Conservation (phyloP, 2,888 invertebrate genomes). For the Stegophylla sp. region DNA sequence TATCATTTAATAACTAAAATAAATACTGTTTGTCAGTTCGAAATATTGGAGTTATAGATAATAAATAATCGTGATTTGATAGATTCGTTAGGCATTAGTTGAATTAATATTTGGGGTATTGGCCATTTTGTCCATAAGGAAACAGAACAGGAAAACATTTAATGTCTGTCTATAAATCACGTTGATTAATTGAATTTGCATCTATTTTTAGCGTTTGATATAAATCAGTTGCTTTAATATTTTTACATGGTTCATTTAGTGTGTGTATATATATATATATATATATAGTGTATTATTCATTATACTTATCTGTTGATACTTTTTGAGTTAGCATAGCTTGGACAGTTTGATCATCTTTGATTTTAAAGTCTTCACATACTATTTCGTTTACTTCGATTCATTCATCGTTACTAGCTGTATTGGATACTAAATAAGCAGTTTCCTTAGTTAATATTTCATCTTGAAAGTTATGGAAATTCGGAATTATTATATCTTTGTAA, state of each 20-base stretch:
- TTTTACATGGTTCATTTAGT: neutral
- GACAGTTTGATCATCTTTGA: neutral
- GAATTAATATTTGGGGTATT: neutral
- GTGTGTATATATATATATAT: no score
- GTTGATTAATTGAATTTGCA: neutral
- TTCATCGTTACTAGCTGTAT: no score
- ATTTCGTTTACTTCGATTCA: no score
- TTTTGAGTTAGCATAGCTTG: neutral
- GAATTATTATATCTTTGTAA: no score
- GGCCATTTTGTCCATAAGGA: neutral
- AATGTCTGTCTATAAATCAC: neutral
- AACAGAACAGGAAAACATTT: neutral
- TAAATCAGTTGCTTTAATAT: neutral
- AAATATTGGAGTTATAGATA: conserved; percentile 62
- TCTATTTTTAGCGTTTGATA: neutral
- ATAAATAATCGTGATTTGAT: conserved; percentile 62
- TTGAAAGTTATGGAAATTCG: no score
- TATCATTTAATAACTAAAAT: conserved; percentile 62
- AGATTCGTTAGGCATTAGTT: neutral
- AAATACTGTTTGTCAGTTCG: conserved; percentile 62
- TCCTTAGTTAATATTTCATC: no score
- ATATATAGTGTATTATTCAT: conserved; percentile 13
- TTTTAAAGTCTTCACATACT: neutral
- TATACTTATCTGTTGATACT: neutral
- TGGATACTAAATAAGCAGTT: no score